A percentile compares a stretch with the other conserved stretches of the same genome.
These are phyloP conservation scores for Cephus pulcher DNA, from an alignment of 2,888 invertebrate species.

Conservation along the genomic window DNA sequence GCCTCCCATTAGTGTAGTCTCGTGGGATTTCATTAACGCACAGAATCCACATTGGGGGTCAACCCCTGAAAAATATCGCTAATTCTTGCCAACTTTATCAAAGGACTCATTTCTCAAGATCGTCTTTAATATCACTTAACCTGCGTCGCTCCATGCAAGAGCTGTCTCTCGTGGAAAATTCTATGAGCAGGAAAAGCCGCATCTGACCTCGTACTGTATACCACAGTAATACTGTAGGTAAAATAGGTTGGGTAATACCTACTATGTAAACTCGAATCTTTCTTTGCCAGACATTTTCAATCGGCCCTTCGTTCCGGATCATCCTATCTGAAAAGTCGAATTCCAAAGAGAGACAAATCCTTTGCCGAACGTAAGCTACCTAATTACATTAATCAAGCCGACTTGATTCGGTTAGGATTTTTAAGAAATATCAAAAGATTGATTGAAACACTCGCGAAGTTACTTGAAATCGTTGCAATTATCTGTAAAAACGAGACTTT, in stretches of 20 bases:
- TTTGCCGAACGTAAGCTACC: background rate
- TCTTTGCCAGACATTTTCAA: background rate
- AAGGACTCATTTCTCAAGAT: background rate
- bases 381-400: background rate
- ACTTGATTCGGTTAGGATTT: background rate
- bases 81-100: background rate
- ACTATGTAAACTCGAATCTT: background rate
- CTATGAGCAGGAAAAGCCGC: background rate
- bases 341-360: background rate
- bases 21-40: background rate
- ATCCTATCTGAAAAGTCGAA: background rate
- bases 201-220: background rate
- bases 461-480: no score
- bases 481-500: background rate
- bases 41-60: background rate
- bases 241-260: background rate
- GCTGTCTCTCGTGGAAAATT: background rate
- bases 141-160: background rate
- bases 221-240: background rate
- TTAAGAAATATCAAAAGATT: background rate
- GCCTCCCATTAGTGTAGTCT: background rate
- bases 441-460: no score
- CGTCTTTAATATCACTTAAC: background rate
- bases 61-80: background rate
- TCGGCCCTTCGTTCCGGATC: background rate